Conservation (phyloP, 2,113 vertebrate species). For the Tenrec ecaudatus region DNA sequence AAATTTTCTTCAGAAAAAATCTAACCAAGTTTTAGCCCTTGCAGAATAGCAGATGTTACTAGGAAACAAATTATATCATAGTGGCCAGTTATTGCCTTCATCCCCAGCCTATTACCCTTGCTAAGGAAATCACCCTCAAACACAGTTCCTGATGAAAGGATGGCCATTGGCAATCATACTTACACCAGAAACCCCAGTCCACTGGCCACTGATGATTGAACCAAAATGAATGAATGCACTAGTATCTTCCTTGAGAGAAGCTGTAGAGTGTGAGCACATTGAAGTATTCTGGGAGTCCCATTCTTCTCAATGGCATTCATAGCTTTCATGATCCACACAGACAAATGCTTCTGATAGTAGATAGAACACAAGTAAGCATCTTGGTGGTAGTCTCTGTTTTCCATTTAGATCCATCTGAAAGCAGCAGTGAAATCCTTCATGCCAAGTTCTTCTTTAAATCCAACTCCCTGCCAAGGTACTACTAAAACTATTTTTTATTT, state of each 20-base stretch:
- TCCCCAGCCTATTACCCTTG: not conserved
- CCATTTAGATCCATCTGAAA: no score
- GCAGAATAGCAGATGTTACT: not conserved
- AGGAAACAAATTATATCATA: not conserved
- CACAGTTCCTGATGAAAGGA: not conserved
- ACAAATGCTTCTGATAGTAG: no score
- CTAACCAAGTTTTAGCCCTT: slow-evolving; percentile 3
- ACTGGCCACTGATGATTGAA: not conserved
- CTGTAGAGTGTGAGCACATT: not conserved
- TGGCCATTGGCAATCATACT: not conserved
- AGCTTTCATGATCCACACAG: no score
- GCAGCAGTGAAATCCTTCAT: no score
- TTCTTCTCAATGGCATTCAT: no score
- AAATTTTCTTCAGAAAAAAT: slow-evolving; percentile 38
- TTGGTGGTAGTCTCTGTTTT: no score
- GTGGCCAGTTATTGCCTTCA: not conserved
- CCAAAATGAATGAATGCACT: not conserved
- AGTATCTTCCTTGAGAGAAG: not conserved
- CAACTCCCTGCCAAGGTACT: no score
- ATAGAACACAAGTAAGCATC: no score
- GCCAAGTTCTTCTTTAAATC: no score
- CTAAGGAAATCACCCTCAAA: not conserved
- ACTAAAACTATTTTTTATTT: no score
- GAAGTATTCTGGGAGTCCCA: no score
- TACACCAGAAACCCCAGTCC: not conserved